A percentile compares a stretch with the other conserved stretches of the same genome.
phyloP scores from a whole-genome alignment of 2,888 invertebrate species.

The Sinelater perroti region DNA sequence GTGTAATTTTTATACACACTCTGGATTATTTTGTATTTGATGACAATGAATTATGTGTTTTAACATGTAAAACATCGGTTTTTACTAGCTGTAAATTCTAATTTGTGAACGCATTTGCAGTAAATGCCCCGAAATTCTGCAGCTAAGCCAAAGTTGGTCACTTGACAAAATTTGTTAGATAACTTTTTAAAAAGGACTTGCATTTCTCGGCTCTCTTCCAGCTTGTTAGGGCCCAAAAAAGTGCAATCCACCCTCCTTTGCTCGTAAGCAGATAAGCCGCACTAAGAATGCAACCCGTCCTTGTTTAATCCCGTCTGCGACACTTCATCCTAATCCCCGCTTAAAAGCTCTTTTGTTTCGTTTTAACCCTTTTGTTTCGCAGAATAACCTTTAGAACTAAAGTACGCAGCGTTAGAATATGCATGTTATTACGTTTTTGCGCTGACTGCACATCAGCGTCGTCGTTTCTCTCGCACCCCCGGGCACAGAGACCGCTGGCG shows the following conservation, averaged over 20 bases:
- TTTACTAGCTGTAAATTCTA: no score
- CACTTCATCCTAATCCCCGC: conserved; percentile 55
- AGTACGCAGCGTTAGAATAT: conserved; percentile 43
- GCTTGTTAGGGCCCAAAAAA: conserved; percentile 3
- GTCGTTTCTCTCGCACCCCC: conserved; percentile 30
- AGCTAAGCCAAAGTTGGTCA: no score
- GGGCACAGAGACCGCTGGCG: conserved; percentile 30
- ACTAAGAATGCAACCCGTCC: conserved; percentile 33
- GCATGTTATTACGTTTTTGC: conserved; percentile 38
- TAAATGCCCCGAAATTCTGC: no score
- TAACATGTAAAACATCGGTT: no score
- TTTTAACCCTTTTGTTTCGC: conserved; percentile 58
- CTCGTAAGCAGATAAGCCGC: conserved; percentile 23
- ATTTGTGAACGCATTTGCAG: no score
- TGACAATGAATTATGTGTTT: no score
- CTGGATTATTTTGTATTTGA: no score
- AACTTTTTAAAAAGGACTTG: neutral
- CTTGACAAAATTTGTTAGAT: conserved; percentile 7
- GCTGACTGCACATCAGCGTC: conserved; percentile 29
- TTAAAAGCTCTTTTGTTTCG: conserved; percentile 59
- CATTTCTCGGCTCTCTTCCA: neutral
- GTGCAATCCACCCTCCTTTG: conserved; percentile 15
- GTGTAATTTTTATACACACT: no score
- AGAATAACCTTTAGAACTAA: conserved; percentile 55
- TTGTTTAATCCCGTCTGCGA: conserved; percentile 49